Base-by-base conservation (phyloP, 2,888 invertebrate species). In the Ochropleura plecta region DNA sequence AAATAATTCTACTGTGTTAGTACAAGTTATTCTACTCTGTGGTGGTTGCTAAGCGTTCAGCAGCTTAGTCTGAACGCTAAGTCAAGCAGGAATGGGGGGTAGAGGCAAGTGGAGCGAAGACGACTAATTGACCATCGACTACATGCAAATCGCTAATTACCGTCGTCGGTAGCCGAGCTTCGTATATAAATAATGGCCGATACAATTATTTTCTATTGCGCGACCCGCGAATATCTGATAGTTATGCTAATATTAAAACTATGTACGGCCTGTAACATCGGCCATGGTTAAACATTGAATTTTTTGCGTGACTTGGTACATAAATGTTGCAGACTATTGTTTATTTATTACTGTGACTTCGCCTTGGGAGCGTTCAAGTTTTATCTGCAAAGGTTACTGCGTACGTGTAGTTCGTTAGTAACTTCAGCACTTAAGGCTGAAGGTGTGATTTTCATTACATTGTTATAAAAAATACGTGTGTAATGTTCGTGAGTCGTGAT, bases 91-190 rank as follows among this genome's bases (percentile, higher is more conserved):
- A 86, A 84, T 78, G 83, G 83, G 81, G 82, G 79, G 83, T 83
- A 83, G 88, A 87, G 88, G 89, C 87, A 85, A 91, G 90, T 89
- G 90, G 87, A 91, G 91, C 91, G 91, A 88, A 91, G 91, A 91
- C 86, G 91, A 89, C 92, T 94, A 94, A 94, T 94, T 94, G 93
- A 93, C 93, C 93, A 92, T 93, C 90, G 90, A 89, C 88, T 93
- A 92, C 91, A 92, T 92, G 94, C 92, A 93, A 93, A 94, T 94
- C 92, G 91, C 92, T 94, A 94, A 95, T 94, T 94, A 93, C 91
- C 89, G 83, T 89, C 89, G 88, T 86, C 90, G 90, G 89, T 88
- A 89, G 88, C 88, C 76, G 86, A 86, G 87, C 90, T 90, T 83
- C 86, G 86, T 90, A 90, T 91, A 92, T 92, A 92, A 91, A 92